Evolutionary conservation across 92 coral and sea anemone species (phyloP), one percentile per base, ranked within the genome.

Genomic region (Micromussa lordhowensis): DNA sequence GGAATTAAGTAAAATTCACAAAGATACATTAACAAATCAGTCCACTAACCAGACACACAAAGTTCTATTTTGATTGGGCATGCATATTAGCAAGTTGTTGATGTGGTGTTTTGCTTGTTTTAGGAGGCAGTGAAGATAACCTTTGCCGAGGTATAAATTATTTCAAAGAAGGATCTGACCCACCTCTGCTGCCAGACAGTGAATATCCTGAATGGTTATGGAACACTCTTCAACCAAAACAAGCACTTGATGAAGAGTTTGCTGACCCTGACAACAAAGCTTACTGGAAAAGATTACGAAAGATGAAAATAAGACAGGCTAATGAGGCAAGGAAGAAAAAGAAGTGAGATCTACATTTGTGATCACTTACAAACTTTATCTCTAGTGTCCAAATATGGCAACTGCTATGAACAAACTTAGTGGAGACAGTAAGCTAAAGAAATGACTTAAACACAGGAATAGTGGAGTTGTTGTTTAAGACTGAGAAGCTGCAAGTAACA

Each of bases 161-260:
- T 75, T 90, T 95, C 35, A 95, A 95, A 85, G 96, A 95, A 34
- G 98, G 95, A 26, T 61, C 81, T 6, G 98, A 95, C 35, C 98
- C 96, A 2, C 94, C 95, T n/a, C 83, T 95, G 38, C 81, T 95
- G 34, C 90, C 96, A 24, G 98, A 95, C 83, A 88, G 82, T 79
- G 95, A 95, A 40, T 95, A 95, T 35, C 98, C 98, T 5, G 94
- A 94, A 34, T 95, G 98, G 98, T 78, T 95, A 54, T 95, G 98
- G 98, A 87, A 90, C 38, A 66, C 85, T 32, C 87, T 83, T 1
- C 34, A 80, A 34, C 89, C 93, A 34, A 85, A 87, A 74, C 91
- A 88, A 66, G 93, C 96, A 13, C 40, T 80, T 57, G 86, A 90
- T 30, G 92, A 91, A 18, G 90, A 86, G 13, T 75, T 92, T 8